Percentiles rank a stretch among this genome's conserved stretches.
Conservation (phyloP, 2,797 vertebrate genomes). For the Anabacerthia variegaticeps region DNA sequence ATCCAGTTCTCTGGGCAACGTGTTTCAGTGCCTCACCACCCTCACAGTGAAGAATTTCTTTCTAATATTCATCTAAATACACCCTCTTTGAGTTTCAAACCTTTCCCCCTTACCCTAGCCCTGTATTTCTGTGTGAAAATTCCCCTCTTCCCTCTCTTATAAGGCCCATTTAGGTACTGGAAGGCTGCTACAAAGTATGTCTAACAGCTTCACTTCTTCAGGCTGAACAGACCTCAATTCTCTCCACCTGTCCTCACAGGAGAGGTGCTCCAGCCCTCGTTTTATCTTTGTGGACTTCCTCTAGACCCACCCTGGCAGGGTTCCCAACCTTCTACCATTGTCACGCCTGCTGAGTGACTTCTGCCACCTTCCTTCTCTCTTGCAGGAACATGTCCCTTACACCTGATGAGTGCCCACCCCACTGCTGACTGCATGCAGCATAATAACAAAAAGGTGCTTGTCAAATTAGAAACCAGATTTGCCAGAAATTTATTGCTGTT, state of each 20-base stretch:
- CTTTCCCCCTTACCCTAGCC: neutral
- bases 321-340: neutral
- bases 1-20: neutral
- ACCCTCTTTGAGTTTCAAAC: neutral
- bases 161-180: neutral
- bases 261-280: neutral
- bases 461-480: neutral
- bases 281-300: neutral
- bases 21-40: neutral
- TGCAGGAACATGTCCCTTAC: neutral
- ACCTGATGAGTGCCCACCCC: neutral
- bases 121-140: neutral
- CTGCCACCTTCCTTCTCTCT: neutral
- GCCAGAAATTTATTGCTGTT: neutral
- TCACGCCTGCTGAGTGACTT: neutral
- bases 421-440: neutral
- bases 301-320: rapidly evolving
- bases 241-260: neutral
- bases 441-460: rapidly evolving
- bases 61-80: neutral
- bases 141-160: neutral
- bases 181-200: neutral
- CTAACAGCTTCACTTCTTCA: neutral
- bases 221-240: neutral
- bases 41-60: neutral